A percentile compares a stretch with the other conserved stretches of the same genome.
Evolutionary conservation across 2,797 vertebrate genomes (phyloP).

Genomic region (Eulemur rubriventer): DNA sequence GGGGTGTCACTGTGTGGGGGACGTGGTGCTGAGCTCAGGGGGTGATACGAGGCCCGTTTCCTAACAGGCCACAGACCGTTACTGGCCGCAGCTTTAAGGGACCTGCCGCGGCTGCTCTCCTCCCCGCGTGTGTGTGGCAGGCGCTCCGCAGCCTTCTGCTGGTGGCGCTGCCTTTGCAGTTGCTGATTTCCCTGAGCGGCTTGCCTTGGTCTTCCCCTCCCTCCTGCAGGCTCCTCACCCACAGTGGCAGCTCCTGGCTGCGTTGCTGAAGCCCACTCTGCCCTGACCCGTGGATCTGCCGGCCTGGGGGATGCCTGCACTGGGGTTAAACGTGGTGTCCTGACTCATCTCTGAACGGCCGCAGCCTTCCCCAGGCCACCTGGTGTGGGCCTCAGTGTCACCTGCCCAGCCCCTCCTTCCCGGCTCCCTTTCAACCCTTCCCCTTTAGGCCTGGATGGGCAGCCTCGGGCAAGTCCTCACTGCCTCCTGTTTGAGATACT

Average conservation of each 20-base stretch:
- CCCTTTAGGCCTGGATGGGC: background rate
- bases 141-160: background rate
- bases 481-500: background rate
- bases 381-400: background rate
- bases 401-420: no score
- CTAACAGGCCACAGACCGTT: no score
- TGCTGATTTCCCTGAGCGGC: background rate
- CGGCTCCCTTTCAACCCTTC: background rate
- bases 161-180: background rate
- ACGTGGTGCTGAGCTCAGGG: no score
- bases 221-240: background rate
- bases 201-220: background rate
- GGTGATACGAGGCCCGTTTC: no score
- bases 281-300: background rate
- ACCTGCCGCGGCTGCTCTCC: background rate
- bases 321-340: background rate
- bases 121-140: background rate
- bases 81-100: no score
- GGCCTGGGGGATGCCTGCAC: background rate
- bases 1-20: no score
- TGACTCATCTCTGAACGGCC: background rate
- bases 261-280: background rate
- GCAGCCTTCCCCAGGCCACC: background rate
- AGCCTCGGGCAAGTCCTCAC: background rate
- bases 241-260: background rate